Percentiles rank a stretch among this genome's conserved stretches.
Evolutionary conservation across 2,888 invertebrate species (phyloP).

Genomic region (Opisthograptis luteolata): DNA sequence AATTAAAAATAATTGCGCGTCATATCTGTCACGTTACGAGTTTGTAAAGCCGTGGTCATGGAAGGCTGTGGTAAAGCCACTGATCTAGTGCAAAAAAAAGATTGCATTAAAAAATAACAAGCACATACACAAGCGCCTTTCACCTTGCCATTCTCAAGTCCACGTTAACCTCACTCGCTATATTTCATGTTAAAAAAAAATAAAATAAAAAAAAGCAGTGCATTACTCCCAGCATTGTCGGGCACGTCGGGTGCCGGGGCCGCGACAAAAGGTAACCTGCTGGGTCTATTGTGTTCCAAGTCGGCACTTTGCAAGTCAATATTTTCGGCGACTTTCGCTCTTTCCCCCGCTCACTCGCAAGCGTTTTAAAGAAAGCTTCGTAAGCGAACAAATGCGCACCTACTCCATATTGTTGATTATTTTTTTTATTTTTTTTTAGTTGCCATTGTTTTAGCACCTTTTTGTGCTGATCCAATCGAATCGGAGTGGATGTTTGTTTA

Average conservation of each 20-base stretch:
- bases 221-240: conserved; percentile 70
- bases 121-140: neutral
- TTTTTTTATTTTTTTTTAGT: conserved; percentile 65
- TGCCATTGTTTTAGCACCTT: conserved; percentile 59
- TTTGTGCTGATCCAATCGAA: conserved; percentile 58
- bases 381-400: conserved; percentile 75
- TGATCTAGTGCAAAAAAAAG: too few species aligned
- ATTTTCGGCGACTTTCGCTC: conserved; percentile 74
- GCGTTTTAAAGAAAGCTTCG: conserved; percentile 44
- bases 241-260: conserved; percentile 52
- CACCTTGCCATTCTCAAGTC: conserved; percentile 5
- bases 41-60: too few species aligned
- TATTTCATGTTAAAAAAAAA: conserved; percentile 54
- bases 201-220: conserved; percentile 75
- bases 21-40: too few species aligned
- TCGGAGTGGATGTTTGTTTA: conserved; percentile 56
- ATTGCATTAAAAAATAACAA: neutral
- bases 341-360: conserved; percentile 24
- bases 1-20: too few species aligned
- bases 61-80: too few species aligned
- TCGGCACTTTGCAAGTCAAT: conserved; percentile 82
- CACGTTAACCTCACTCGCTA: conserved; percentile 56
- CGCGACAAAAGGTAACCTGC: conserved; percentile 77
- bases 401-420: conserved; percentile 48
- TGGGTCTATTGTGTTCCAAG: conserved; percentile 72